phyloP scores from a whole-genome alignment of 2,888 invertebrate species.

The Parnassius smintheus region DNA sequence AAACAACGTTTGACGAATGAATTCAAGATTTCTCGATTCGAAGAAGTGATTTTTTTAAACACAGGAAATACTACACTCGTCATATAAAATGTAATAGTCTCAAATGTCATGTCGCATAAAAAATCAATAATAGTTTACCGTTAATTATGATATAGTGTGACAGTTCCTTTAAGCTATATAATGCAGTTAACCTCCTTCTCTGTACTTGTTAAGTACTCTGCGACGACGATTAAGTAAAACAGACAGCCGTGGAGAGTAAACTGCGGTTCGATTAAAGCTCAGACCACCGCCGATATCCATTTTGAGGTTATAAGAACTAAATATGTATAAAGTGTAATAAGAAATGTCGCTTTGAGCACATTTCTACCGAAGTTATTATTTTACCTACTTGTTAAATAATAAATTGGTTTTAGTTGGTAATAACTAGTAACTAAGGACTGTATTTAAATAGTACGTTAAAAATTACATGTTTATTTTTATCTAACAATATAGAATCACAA shows the following conservation, averaged over 20 bases:
- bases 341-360: conserved; percentile 9
- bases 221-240: conserved; percentile 45
- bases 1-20: no score
- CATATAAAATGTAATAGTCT: no score
- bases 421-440: no score
- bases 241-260: conserved; percentile 44
- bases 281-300: conserved; percentile 36
- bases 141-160: conserved; percentile 18
- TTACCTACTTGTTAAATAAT: background rate
- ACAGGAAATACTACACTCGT: no score
- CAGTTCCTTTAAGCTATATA: conserved; percentile 24
- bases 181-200: conserved; percentile 24
- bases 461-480: no score
- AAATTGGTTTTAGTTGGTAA: no score
- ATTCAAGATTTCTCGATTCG: no score
- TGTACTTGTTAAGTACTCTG: conserved; percentile 26
- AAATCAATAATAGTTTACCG: conserved; percentile 14
- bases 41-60: no score
- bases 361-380: conserved; percentile 34
- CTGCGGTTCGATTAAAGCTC: conserved; percentile 35
- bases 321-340: conserved; percentile 1
- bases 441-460: no score
- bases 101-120: no score
- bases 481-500: no score
- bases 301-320: conserved; percentile 36